Evolutionary conservation across 2,888 invertebrate genomes (phyloP).

Genomic region (Oscheius sp.): DNA sequence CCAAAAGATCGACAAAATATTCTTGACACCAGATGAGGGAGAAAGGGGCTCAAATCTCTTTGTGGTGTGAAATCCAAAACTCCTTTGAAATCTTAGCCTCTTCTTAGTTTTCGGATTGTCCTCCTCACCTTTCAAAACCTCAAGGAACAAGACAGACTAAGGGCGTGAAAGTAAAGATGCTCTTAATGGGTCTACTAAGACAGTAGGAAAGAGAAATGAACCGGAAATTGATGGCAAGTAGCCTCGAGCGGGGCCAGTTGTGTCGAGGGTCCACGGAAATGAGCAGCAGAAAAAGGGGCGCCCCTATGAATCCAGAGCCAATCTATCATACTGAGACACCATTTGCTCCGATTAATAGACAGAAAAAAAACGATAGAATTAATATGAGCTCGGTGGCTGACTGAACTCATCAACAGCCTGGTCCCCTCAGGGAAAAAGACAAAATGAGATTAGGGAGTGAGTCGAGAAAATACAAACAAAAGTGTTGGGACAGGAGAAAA

Average conservation of each 20-base stretch:
- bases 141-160: neutral
- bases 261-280: slow-evolving; percentile 23
- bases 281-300: slow-evolving; percentile 24
- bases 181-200: neutral
- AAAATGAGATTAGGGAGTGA: neutral
- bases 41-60: neutral
- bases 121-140: slow-evolving; percentile 17
- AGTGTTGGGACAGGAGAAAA: neutral
- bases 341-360: slow-evolving; percentile 16
- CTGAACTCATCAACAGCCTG: neutral
- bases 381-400: neutral
- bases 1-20: slow-evolving; percentile 2
- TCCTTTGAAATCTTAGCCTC: slow-evolving; percentile 8
- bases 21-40: neutral
- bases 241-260: slow-evolving; percentile 14
- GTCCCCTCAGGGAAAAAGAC: neutral
- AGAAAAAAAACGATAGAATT: neutral
- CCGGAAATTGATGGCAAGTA: slow-evolving; percentile 32
- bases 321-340: slow-evolving; percentile 16
- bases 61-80: slow-evolving; percentile 10
- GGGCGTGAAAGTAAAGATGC: no score
- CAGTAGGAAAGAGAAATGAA: slow-evolving; percentile 18
- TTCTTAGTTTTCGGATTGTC: slow-evolving; percentile 21
- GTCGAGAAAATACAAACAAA: neutral
- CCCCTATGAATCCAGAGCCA: neutral